A percentile compares a stretch with the other conserved stretches of the same genome.
phyloP scores from a whole-genome alignment of 2,113 vertebrate species.

The Trematocara nigrifrons region DNA sequence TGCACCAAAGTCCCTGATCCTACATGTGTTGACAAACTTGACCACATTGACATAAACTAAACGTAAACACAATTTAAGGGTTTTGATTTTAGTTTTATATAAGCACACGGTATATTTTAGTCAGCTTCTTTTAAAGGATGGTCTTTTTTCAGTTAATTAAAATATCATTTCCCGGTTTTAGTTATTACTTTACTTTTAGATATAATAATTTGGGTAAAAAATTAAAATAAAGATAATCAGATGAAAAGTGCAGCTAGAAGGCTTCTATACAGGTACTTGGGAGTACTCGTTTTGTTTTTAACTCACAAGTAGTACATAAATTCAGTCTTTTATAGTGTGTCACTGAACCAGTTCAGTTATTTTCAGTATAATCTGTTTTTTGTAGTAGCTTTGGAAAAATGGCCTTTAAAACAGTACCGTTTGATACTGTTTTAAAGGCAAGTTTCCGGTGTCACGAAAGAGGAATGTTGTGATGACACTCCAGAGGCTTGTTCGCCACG shows the following conservation, averaged over 20 bases:
- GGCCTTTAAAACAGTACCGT: background rate
- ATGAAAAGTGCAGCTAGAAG: background rate
- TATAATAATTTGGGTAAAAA: background rate
- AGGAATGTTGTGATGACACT: background rate
- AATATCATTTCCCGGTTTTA: background rate
- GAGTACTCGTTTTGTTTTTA: background rate
- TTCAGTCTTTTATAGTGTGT: background rate
- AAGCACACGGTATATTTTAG: background rate
- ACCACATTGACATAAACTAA: background rate
- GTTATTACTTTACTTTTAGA: background rate
- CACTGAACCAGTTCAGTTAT: background rate
- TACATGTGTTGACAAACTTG: background rate
- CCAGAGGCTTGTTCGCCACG: background rate
- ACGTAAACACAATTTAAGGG: background rate
- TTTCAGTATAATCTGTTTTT: background rate
- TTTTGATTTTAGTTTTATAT: background rate
- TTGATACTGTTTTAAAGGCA: background rate
- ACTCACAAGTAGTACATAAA: background rate
- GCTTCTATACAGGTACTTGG: background rate
- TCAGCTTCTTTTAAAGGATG: background rate
- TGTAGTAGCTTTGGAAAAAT: background rate
- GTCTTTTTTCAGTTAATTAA: background rate
- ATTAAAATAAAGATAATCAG: background rate
- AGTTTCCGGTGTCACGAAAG: background rate
- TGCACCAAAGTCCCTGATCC: background rate